Evolutionary conservation across 2,113 vertebrate genomes (phyloP).

Genomic region (Proterorhinus semilunaris): DNA sequence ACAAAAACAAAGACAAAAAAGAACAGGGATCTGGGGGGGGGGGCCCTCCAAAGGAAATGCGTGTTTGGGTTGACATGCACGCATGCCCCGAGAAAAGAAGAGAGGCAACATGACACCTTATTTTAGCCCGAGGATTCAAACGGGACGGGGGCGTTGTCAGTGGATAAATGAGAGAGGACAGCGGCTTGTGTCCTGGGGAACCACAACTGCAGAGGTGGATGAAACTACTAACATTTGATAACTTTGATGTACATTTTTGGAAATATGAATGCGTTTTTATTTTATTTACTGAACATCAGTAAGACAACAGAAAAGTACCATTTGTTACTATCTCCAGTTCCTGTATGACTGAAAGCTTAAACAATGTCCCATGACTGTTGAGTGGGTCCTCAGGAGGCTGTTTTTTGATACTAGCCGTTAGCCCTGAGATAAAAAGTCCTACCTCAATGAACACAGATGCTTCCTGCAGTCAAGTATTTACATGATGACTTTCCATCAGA

Average conservation of each 20-base stretch:
- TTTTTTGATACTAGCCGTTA: no score
- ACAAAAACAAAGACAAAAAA: slow-evolving; percentile 14
- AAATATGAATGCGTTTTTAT: background rate
- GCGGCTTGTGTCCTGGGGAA: background rate
- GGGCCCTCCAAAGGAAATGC: slow-evolving; percentile 5
- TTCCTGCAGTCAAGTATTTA: no score
- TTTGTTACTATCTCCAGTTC: no score
- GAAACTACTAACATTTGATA: background rate
- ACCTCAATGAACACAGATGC: no score
- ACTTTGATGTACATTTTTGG: background rate
- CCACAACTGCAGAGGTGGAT: background rate
- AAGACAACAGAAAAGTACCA: no score
- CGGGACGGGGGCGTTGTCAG: background rate
- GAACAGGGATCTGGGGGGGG: background rate
- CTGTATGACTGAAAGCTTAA: no score
- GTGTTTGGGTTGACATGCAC: slow-evolving; percentile 26
- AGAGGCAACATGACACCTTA: background rate
- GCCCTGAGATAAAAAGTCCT: no score
- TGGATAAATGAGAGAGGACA: background rate
- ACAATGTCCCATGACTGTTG: no score
- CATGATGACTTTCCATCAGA: no score
- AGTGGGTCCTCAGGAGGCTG: no score
- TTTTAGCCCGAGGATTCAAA: slow-evolving; percentile 7
- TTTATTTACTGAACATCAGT: background rate
- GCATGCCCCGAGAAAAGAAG: background rate